A percentile compares a stretch with the other conserved stretches of the same genome.
These are phyloP conservation scores for Tautogolabrus adspersus DNA, from an alignment of 2,113 vertebrate species.

Conservation along the genomic window DNA sequence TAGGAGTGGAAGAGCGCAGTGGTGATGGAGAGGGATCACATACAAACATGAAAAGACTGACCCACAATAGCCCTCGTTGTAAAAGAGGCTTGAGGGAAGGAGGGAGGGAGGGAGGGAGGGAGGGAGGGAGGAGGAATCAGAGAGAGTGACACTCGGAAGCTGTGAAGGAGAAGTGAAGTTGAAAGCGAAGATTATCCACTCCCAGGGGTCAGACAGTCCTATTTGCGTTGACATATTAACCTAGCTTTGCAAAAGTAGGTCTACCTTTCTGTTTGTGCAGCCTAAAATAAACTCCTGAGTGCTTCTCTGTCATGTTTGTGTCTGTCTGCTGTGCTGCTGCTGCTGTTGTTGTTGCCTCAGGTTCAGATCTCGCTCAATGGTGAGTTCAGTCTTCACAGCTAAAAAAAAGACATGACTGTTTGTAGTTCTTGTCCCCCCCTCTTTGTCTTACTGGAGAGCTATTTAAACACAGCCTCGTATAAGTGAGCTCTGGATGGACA, in stretches of 20 bases:
- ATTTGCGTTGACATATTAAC: slow-evolving; percentile 61
- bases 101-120: neutral
- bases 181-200: slow-evolving; percentile 59
- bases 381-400: slow-evolving; percentile 59
- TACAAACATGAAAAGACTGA: slow-evolving; percentile 13
- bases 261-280: neutral
- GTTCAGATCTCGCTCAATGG: slow-evolving; percentile 3
- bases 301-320: neutral
- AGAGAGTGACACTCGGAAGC: slow-evolving; percentile 5
- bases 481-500: slow-evolving; percentile 54
- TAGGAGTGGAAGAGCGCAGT: slow-evolving; percentile 41
- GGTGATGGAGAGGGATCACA: slow-evolving; percentile 31
- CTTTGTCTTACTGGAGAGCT: slow-evolving; percentile 42
- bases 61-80: neutral
- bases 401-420: slow-evolving; percentile 54
- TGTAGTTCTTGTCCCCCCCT: slow-evolving; percentile 59
- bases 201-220: slow-evolving; percentile 36
- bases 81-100: neutral
- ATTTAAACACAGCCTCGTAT: slow-evolving; percentile 70
- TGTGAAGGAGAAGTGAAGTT: slow-evolving; percentile 9
- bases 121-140: neutral
- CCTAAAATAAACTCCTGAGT: slow-evolving; percentile 29
- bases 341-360: neutral
- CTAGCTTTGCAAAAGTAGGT: slow-evolving; percentile 22
- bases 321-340: neutral